Evolutionary conservation across 2,888 invertebrate genomes (phyloP).

Genomic region (Proisotoma minuta): DNA sequence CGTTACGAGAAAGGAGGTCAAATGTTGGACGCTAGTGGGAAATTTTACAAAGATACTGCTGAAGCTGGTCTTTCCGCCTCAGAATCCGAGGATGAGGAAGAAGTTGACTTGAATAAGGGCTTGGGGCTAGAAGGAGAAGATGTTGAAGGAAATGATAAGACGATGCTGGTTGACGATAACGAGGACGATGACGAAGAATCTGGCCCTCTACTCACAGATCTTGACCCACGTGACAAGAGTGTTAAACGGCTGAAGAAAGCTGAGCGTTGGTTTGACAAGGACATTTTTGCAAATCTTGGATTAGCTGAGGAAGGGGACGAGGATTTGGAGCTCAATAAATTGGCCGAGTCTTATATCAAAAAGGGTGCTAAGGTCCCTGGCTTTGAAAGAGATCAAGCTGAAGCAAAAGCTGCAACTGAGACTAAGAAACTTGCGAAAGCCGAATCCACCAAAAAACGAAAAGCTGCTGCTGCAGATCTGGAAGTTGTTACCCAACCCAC

Average conservation of each 20-base stretch:
- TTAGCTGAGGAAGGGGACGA: slow-evolving; percentile 74
- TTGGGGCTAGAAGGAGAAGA: slow-evolving; percentile 22
- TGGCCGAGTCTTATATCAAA: slow-evolving; percentile 66
- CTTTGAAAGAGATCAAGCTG: slow-evolving; percentile 23
- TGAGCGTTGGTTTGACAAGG: slow-evolving; percentile 81
- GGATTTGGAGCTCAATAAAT: slow-evolving; percentile 76
- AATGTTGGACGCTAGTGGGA: slow-evolving; percentile 51
- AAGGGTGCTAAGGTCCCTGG: slow-evolving; percentile 61
- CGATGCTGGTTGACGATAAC: neutral
- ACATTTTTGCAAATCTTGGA: slow-evolving; percentile 69
- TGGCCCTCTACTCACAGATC: slow-evolving; percentile 69
- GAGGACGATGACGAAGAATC: slow-evolving; percentile 21
- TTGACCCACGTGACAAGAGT: slow-evolving; percentile 70
- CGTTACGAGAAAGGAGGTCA: slow-evolving; percentile 49
- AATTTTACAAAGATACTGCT: slow-evolving; percentile 43
- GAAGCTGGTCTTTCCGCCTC: slow-evolving; percentile 38
- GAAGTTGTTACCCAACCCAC: slow-evolving; percentile 62
- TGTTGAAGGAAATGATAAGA: slow-evolving; percentile 9
- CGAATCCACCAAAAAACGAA: slow-evolving; percentile 50
- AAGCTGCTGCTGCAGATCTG: slow-evolving; percentile 14
- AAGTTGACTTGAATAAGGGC: slow-evolving; percentile 35
- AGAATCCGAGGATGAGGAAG: slow-evolving; percentile 52
- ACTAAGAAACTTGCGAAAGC: slow-evolving; percentile 45
- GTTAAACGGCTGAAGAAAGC: slow-evolving; percentile 71
- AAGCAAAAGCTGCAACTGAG: slow-evolving; percentile 20